Evolutionary conservation across 2,888 invertebrate species (phyloP), one percentile per base, ranked within the genome.

Genomic region (Euproctis similis): DNA sequence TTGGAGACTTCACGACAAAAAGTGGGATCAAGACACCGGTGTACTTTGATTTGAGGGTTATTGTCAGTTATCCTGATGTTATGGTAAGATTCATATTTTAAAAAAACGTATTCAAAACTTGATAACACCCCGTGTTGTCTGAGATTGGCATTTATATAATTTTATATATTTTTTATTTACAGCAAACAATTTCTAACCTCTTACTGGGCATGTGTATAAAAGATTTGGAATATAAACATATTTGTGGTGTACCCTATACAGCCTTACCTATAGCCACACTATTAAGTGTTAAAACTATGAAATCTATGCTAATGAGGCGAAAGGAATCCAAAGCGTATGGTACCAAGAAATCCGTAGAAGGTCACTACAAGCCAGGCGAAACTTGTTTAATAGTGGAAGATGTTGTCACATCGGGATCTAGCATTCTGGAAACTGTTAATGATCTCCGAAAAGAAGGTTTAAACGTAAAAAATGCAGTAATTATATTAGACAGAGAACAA

Each of bases 221-320:
- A 32, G 63, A 85, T 19, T 63, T 78, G 12, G 57, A 74, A 12
- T 85, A 85, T 40, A 88, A 92, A 47, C 89, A 92, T 46, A 76
- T 98, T 8, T 98, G 98, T 71, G 98, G 98, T 2, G 97, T 98
- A 0, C 98, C 99, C 0, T 99, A 98, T 53, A 98, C 98, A 2
- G 98, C 98, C 1, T 76, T 99, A 28, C 98, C 98, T 0, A 88
- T 99, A 31, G 97, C 98, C 1, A 96, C 97, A 1, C 85, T 95
- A 21, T 87, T 95, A 4, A 92, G 94, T 2, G 76, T 90, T 2
- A 87, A 90, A 45, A 87, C 90, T 1, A 85, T 88, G 16, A 87
- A 91, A 31, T 94, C 96, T 0, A 97, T 97, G 97, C 75, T 97
- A 12, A 92, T 97, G 68, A 87, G 95, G 34, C 85, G 99, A 22